A percentile compares a stretch with the other conserved stretches of the same genome.
Evolutionary conservation across 2,797 vertebrate genomes (phyloP).

Genomic region (Acropternis orthonyx): DNA sequence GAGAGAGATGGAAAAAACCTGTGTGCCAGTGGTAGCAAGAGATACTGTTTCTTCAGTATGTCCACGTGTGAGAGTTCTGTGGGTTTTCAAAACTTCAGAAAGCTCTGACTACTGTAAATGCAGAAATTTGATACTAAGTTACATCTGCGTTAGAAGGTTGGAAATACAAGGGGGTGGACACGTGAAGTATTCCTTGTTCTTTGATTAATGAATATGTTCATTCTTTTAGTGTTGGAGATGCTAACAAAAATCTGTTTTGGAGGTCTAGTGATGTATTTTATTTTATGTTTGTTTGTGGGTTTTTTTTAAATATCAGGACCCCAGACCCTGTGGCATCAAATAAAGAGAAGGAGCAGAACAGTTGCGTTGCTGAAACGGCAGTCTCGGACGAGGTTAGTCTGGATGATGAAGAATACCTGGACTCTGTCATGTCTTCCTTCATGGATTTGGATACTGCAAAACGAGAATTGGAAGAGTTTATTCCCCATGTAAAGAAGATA

Average conservation of each 20-base stretch:
- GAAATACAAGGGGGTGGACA: background rate
- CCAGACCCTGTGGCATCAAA: fast-evolving
- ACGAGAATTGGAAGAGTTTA: constrained; percentile 72
- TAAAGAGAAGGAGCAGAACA: background rate
- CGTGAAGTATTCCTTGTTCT: background rate
- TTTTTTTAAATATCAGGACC: background rate
- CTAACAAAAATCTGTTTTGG: background rate
- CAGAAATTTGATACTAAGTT: background rate
- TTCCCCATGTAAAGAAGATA: constrained; percentile 68
- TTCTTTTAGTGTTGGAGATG: background rate
- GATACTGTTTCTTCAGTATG: background rate
- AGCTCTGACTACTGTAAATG: background rate
- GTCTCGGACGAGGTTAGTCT: background rate
- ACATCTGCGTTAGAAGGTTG: background rate
- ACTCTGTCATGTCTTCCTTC: fast-evolving
- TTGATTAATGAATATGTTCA: fast-evolving
- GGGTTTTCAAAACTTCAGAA: background rate
- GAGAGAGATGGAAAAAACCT: background rate
- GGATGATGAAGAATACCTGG: background rate
- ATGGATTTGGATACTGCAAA: constrained; percentile 38
- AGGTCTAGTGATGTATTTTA: background rate
- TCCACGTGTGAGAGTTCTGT: background rate
- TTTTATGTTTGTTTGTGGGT: background rate
- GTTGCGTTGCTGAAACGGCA: background rate
- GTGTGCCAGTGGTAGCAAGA: background rate